Evolutionary conservation across 2,888 invertebrate genomes (phyloP).

Genomic region (Hyposoter dolosus): DNA sequence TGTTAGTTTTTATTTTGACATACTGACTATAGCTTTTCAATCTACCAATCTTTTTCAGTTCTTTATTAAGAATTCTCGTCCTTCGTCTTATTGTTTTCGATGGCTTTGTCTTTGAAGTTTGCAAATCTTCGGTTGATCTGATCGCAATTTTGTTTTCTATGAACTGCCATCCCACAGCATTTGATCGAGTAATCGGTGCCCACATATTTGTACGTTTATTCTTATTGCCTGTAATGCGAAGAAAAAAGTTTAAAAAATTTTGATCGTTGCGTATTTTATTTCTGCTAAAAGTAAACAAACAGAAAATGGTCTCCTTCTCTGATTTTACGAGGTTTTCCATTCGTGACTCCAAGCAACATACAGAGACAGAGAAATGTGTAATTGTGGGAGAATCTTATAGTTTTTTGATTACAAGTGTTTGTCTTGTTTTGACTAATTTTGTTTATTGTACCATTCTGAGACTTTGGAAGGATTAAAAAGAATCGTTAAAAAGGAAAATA

Average conservation of each 20-base stretch:
- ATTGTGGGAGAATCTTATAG: too few species aligned
- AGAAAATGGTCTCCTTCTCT: too few species aligned
- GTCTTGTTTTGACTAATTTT: too few species aligned
- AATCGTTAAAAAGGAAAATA: too few species aligned
- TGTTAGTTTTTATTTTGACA: slow-evolving; percentile 65
- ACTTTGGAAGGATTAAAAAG: too few species aligned
- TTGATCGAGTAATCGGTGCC: neutral
- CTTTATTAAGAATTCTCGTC: slow-evolving; percentile 70
- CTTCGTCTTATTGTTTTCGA: slow-evolving; percentile 52
- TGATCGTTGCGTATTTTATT: neutral
- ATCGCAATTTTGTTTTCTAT: slow-evolving; percentile 56
- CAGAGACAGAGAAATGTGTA: too few species aligned
- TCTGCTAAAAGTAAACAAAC: neutral
- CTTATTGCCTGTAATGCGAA: neutral
- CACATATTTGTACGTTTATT: neutral
- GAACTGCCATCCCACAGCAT: slow-evolving; percentile 65
- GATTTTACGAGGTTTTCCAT: too few species aligned
- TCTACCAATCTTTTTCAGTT: slow-evolving; percentile 51
- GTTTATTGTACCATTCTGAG: too few species aligned
- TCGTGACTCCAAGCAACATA: too few species aligned
- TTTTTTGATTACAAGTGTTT: too few species aligned
- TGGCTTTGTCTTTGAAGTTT: neutral
- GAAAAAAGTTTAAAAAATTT: neutral
- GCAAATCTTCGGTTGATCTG: slow-evolving; percentile 64
- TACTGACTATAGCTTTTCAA: slow-evolving; percentile 69